Base-by-base conservation (phyloP, 2,888 invertebrate species). In the Mimumesa dahlbomi region DNA sequence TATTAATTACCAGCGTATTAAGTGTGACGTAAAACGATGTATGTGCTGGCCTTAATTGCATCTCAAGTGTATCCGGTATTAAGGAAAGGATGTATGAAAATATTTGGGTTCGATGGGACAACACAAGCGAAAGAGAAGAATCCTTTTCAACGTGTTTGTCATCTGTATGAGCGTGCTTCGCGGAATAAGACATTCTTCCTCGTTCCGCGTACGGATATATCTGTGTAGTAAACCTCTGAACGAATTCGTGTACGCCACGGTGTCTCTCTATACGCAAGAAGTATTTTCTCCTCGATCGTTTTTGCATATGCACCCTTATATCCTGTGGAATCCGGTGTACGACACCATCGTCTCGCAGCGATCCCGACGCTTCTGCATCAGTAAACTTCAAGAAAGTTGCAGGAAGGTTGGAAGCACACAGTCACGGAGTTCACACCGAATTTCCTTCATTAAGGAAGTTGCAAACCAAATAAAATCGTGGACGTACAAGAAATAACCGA, bases 371-470 rank as follows among this genome's bases (percentile, higher is more conserved):
- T 54, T 70, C 63, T 21, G 59, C 53, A 38, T 65, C 68, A 38
- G 22, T 31, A 53, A 67, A 56, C 61, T 42, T 25, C 13, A 29
- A 40, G 45, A 40, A 68, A 76, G 50, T 66, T 62, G 13, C 36
- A 11, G 36, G 14, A 43, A 52, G 45, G 29, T 34, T 57, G 45
- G 25, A 54, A 38, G 21, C 63, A 13, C 46, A 18, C 45, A 14
- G 29, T 45, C 50, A 19, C 45, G 21, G 7, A 49, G 40, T 57
- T 42, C 19, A 5, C 50, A 36, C 46, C 42, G 56, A 69, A 63
- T 46, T 64, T 62, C 67, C 49, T 50, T 78, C 75, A 42, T 73
- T 66, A 73, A 50, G 69, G 31, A 56, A 52, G 62, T 63, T 40
- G 42, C 43, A 14, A 52, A 46, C 29, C 52, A 25, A 42, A 31